Evolutionary conservation across 2,113 vertebrate species (phyloP), one percentile per base, ranked within the genome.

Genomic region (Forbesichthys papilliferus): DNA sequence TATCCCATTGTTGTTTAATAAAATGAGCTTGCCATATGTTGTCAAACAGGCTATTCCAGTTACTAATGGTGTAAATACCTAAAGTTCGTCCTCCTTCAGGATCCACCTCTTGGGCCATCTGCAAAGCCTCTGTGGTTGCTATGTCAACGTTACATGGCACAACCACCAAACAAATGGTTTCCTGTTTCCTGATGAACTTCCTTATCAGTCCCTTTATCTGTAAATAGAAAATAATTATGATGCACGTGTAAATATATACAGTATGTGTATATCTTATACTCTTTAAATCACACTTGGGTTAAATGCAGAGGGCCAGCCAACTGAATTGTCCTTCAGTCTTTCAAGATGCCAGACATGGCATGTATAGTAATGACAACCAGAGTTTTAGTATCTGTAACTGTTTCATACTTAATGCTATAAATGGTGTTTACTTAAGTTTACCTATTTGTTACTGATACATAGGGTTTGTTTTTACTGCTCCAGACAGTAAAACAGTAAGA

Each of bases 121-220:
- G 91, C 87, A 98, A 71, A 0, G 95, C 96, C 86, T 98, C 96
- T 0, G 95, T 96, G 79, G 95, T 98, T 13, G 95, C 94, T 0
- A 98, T 96, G 88, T 98, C 96, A 87, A 97, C 94, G 0, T 96
- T 98, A 66, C 93, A 86, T 0, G 96, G 95, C 42, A 97, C 92
- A 53, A 96, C 95, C 33, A 96, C 95, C 85, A 98, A 75, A 78
- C 90, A 96, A 74, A 98, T 89, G 0, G 96, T 98, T 78, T 98
- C 93, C 86, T 95, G 91, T 79, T 71, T 93, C 1, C n/a, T 18
- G 82, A 96, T 96, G 60, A 92, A 93, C 6, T 16, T 92, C 68
- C 1, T 83, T 68, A 98, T 96, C 5, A 98, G 87, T 0, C 0
- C 14, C 81, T 94, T 96, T 74, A 96, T 96, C 96, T 98, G 77